Evolutionary conservation across 2,888 invertebrate genomes (phyloP).

Genomic region (Stenotaenia linearis): DNA sequence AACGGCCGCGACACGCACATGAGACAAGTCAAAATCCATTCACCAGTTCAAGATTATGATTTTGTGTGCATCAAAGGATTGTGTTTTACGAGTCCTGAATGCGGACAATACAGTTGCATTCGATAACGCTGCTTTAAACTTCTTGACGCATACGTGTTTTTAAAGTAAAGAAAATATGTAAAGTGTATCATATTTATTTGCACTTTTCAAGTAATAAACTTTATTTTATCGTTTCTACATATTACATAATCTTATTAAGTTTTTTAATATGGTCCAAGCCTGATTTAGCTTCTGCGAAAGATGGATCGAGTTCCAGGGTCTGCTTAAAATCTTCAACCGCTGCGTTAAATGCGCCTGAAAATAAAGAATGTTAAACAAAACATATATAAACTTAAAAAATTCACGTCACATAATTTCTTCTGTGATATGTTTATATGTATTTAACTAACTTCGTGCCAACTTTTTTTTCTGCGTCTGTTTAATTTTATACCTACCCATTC

Average conservation of each 20-base stretch:
- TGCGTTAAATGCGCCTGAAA: neutral
- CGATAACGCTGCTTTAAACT: slow-evolving; percentile 53
- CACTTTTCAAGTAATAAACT: neutral
- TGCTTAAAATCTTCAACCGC: neutral
- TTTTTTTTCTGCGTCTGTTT: neutral
- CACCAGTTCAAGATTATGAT: slow-evolving; percentile 57
- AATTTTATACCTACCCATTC: neutral
- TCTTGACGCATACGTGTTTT: no score
- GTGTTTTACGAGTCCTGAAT: slow-evolving; percentile 73
- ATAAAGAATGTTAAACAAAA: no score
- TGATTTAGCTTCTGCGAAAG: neutral
- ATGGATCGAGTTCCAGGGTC: neutral
- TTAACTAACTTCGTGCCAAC: neutral
- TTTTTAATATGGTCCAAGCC: neutral
- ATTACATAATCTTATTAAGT: neutral
- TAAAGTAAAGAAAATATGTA: no score
- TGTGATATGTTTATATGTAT: neutral
- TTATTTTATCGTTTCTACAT: neutral
- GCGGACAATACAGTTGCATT: slow-evolving; percentile 74
- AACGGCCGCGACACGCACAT: slow-evolving; percentile 98
- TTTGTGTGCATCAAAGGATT: slow-evolving; percentile 52
- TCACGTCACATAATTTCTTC: neutral
- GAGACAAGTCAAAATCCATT: slow-evolving; percentile 92
- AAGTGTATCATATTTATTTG: no score
- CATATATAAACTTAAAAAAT: no score